Percentiles rank a stretch among this genome's conserved stretches.
Conservation (phyloP, 2,113 vertebrate genomes). For the Hyla sarda region DNA sequence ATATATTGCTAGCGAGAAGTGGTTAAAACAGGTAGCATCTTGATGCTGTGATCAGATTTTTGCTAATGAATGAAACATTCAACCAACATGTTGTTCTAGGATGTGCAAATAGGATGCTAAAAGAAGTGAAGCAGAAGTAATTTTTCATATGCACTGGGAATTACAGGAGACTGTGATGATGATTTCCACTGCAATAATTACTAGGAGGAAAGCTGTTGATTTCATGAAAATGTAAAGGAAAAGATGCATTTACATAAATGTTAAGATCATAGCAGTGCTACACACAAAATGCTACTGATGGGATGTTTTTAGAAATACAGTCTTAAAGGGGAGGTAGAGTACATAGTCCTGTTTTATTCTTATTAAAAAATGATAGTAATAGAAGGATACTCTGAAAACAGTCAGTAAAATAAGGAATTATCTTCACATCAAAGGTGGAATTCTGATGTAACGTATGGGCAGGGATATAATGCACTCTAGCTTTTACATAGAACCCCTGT, state of each 20-base stretch:
- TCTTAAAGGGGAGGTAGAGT: background rate
- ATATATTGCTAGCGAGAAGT: constrained; percentile 19
- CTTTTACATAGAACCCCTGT: too few species aligned
- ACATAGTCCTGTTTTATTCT: background rate
- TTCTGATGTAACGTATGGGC: too few species aligned
- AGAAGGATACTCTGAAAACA: too few species aligned
- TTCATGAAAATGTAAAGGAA: constrained; percentile 62
- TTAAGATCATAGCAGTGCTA: constrained; percentile 40
- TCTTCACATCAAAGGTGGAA: too few species aligned
- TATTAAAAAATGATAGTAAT: background rate
- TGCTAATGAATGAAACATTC: constrained; percentile 54
- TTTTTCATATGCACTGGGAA: constrained; percentile 46
- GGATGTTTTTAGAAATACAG: background rate
- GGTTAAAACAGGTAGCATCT: constrained; percentile 52
- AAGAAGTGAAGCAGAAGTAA: constrained; percentile 36
- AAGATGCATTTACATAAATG: constrained; percentile 60
- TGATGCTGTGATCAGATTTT: constrained; percentile 36
- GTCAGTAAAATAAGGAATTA: background rate
- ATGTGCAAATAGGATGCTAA: constrained; percentile 53
- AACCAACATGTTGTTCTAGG: constrained; percentile 54
- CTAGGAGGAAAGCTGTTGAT: constrained; percentile 58
- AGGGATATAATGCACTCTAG: too few species aligned
- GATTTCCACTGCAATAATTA: constrained; percentile 62
- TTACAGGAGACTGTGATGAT: constrained; percentile 48
- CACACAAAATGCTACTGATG: constrained; percentile 30